Evolutionary conservation across 2,888 invertebrate genomes (phyloP).

Genomic region (Sylvicola fuscatus): DNA sequence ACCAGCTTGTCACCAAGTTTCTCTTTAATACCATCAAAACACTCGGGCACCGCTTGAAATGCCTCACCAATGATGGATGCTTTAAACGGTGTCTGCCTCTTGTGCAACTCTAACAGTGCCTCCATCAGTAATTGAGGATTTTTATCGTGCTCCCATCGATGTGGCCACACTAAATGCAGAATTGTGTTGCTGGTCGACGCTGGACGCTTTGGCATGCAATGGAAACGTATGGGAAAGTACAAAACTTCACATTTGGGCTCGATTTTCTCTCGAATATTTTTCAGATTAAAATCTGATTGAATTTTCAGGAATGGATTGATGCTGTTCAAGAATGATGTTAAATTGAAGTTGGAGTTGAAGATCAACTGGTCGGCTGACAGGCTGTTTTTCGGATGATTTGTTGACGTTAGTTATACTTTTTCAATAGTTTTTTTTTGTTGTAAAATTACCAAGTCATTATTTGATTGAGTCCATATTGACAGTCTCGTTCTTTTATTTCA

Average conservation of each 20-base stretch:
- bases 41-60: slow-evolving; percentile 34
- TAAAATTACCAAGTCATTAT: slow-evolving; percentile 39
- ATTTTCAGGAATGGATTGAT: slow-evolving; percentile 37
- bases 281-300: slow-evolving; percentile 41
- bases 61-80: slow-evolving; percentile 39
- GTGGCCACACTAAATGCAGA: slow-evolving; percentile 49
- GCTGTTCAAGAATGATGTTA: slow-evolving; percentile 38
- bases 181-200: slow-evolving; percentile 7
- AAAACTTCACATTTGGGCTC: slow-evolving; percentile 37
- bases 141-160: slow-evolving; percentile 63
- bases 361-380: slow-evolving; percentile 43
- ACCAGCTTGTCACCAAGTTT: slow-evolving; percentile 27
- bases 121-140: slow-evolving; percentile 42
- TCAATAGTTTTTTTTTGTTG: neutral
- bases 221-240: slow-evolving; percentile 36
- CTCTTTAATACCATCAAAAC: slow-evolving; percentile 32
- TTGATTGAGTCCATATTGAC: slow-evolving; percentile 58
- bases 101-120: slow-evolving; percentile 28
- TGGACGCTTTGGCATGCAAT: slow-evolving; percentile 18
- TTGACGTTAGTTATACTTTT: slow-evolving; percentile 3
- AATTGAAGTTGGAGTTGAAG: slow-evolving; percentile 52
- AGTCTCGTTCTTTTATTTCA: slow-evolving; percentile 42
- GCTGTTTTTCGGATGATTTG: slow-evolving; percentile 22
- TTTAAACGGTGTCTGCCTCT: slow-evolving; percentile 31
- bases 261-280: slow-evolving; percentile 30